Conservation (phyloP, 2,113 vertebrate species). For the Podilymbus podiceps region DNA sequence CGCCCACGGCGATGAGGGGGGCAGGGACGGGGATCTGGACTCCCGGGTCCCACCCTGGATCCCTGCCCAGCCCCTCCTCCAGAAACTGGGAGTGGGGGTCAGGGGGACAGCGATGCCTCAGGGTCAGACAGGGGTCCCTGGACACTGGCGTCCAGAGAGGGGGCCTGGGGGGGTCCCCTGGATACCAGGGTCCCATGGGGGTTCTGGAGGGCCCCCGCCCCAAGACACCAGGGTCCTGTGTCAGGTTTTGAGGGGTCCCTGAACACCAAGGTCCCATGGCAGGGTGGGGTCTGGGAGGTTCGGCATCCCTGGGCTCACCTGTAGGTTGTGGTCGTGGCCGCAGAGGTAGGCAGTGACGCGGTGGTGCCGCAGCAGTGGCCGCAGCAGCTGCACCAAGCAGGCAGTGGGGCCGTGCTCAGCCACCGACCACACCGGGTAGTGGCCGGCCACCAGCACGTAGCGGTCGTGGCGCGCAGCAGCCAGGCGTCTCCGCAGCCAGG, state of each 20-base stretch:
- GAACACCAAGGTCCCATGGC: not conserved
- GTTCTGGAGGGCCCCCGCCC: too few species aligned
- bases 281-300: too few species aligned
- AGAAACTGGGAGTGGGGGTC: not conserved
- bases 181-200: not conserved
- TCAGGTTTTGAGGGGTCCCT: not conserved
- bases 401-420: constrained; percentile 86
- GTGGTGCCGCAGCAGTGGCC: constrained; percentile 80
- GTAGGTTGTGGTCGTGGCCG: constrained; percentile 88
- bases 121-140: not conserved
- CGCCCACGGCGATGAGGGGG: too few species aligned
- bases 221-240: not conserved
- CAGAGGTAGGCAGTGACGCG: constrained; percentile 86
- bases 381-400: constrained; percentile 80
- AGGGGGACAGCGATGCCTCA: not conserved
- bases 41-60: not conserved
- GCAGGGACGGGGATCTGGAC: too few species aligned
- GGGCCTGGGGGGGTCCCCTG: too few species aligned
- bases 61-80: not conserved
- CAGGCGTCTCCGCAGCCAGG: constrained; percentile 84
- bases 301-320: not conserved
- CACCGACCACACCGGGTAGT: constrained; percentile 92
- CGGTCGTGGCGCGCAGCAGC: constrained; percentile 73
- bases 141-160: too few species aligned
- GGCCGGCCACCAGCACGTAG: constrained; percentile 87